Conservation (phyloP, 2,113 vertebrate genomes). For the Periophthalmodon schlosseri region DNA sequence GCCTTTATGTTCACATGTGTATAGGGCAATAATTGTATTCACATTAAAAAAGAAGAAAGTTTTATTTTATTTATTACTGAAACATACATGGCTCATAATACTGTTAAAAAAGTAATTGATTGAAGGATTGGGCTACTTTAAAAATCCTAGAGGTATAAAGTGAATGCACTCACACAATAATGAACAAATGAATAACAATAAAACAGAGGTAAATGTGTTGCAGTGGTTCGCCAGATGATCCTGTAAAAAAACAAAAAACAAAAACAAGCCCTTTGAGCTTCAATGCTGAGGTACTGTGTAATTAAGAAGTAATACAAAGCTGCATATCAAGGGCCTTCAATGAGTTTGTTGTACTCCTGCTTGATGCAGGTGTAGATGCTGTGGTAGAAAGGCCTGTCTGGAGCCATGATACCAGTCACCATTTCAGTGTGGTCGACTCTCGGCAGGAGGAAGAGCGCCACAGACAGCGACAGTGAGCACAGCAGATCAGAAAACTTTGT, state of each 20-base stretch:
- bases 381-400: constrained; percentile 67
- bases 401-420: constrained; percentile 73
- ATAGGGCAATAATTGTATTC: background rate
- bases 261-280: background rate
- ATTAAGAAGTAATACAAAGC: background rate
- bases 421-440: constrained; percentile 70
- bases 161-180: background rate
- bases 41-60: no score
- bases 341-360: constrained; percentile 61
- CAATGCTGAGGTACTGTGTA: background rate
- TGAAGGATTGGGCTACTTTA: background rate
- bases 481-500: constrained; percentile 67
- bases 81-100: background rate
- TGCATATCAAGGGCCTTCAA: constrained; percentile 27
- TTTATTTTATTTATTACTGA: background rate
- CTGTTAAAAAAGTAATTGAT: background rate
- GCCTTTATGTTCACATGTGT: no score
- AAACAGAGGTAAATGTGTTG: background rate
- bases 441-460: constrained; percentile 71
- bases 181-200: background rate
- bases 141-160: background rate
- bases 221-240: background rate
- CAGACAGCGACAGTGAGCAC: constrained; percentile 53
- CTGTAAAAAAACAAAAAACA: background rate
- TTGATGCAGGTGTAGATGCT: constrained; percentile 71